These are phyloP conservation scores for Cheiracanthium punctorium DNA, from an alignment of 2,888 invertebrate species.

Conservation along the genomic window DNA sequence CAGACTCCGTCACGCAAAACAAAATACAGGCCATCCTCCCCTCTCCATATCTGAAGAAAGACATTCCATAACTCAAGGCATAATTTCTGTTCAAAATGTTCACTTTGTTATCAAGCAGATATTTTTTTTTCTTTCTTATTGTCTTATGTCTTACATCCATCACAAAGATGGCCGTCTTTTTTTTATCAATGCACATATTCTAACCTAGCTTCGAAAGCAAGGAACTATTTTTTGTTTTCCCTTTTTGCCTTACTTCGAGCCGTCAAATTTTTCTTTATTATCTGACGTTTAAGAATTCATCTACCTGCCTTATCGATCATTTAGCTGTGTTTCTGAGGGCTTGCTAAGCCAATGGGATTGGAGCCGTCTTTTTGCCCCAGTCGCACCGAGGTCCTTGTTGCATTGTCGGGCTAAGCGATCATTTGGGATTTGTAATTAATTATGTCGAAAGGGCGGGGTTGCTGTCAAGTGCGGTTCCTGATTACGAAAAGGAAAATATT, in stretches of 20 bases:
- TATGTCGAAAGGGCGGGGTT: conserved; percentile 42
- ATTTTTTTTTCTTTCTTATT: conserved; percentile 35
- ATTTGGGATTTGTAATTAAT: conserved; percentile 50
- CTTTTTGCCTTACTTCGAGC: not conserved
- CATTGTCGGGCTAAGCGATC: conserved; percentile 3
- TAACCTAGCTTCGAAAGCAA: conserved; percentile 51
- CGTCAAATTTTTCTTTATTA: conserved; percentile 68
- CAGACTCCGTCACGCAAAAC: not conserved
- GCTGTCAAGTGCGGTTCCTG: not conserved
- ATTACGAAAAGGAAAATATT: no score
- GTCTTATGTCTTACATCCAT: conserved; percentile 54
- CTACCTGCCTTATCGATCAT: conserved; percentile 65
- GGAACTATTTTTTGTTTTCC: no score
- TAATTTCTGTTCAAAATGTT: conserved; percentile 63
- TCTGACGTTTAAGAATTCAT: conserved; percentile 70
- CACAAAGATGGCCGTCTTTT: conserved; percentile 30
- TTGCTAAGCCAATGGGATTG: conserved; percentile 64
- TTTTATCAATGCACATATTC: conserved; percentile 67
- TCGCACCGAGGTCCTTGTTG: not conserved
- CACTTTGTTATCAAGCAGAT: conserved; percentile 60
- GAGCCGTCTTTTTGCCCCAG: conserved; percentile 30
- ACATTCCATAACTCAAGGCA: conserved; percentile 61
- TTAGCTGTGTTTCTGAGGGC: conserved; percentile 34
- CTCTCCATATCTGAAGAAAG: conserved; percentile 29
- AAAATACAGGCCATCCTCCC: not conserved